phyloP scores from a whole-genome alignment of 2,888 invertebrate genomes.

The Strigamia transsilvanica region DNA sequence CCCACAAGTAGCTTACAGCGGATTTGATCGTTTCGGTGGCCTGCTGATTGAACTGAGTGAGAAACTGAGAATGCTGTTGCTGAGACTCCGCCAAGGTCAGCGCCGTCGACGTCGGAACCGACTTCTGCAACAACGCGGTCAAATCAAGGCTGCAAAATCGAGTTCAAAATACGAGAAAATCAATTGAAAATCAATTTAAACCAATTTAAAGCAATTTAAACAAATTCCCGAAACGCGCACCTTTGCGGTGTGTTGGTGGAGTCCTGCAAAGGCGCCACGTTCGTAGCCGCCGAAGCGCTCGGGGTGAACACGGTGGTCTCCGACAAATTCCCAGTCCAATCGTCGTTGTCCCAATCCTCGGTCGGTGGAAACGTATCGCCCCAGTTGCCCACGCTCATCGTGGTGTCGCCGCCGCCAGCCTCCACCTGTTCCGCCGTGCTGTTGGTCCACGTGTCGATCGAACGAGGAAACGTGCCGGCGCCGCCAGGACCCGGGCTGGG shows the following conservation, averaged over 20 bases:
- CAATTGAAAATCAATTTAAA: no score
- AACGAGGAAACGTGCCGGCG: constrained; percentile 63
- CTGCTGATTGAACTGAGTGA: constrained; percentile 60
- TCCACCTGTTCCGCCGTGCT: constrained; percentile 65
- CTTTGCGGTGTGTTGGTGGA: constrained; percentile 48
- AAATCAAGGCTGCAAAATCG: constrained; percentile 59
- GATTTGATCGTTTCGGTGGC: constrained; percentile 69
- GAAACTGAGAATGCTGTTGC: constrained; percentile 60
- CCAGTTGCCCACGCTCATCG: constrained; percentile 65
- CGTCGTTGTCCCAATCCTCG: constrained; percentile 90
- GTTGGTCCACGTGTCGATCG: constrained; percentile 70
- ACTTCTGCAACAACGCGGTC: constrained; percentile 59
- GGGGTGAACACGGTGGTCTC: constrained; percentile 93
- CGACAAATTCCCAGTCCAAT: constrained; percentile 91
- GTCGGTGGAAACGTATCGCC: constrained; percentile 70
- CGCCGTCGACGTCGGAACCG: constrained; percentile 54
- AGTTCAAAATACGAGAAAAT: no score
- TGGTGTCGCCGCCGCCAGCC: constrained; percentile 60
- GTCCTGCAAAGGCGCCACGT: constrained; percentile 50
- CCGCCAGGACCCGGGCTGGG: constrained; percentile 58
- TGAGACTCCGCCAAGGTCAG: background rate
- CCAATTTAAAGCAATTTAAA: no score
- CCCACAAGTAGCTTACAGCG: constrained; percentile 63
- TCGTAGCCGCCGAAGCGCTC: constrained; percentile 64
- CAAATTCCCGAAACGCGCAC: no score